Evolutionary conservation across 2,888 invertebrate genomes (phyloP).

Genomic region (Zaprionus lineosus): DNA sequence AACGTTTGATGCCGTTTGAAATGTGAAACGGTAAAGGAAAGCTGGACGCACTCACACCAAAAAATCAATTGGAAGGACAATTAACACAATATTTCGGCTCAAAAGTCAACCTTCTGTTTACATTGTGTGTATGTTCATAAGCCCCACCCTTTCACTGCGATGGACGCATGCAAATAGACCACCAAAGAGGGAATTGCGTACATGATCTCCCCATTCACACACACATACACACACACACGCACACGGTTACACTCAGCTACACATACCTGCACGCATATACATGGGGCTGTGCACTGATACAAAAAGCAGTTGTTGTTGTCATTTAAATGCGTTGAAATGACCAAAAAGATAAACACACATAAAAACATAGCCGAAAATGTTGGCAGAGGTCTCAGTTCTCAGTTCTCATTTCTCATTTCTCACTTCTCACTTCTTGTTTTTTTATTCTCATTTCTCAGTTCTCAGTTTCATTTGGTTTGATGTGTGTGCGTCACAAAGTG

Average conservation of each 20-base stretch:
- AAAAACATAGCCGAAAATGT: conserved; percentile 52
- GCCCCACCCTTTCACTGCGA: conserved; percentile 18
- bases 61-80: conserved; percentile 29
- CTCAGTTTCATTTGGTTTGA: conserved; percentile 40
- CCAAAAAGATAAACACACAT: conserved; percentile 65
- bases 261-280: too few relatives aligned
- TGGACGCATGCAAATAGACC: conserved; percentile 15
- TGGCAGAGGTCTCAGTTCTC: conserved; percentile 47
- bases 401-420: too few relatives aligned
- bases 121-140: conserved; percentile 19
- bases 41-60: too few relatives aligned
- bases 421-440: too few relatives aligned
- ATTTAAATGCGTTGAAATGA: conserved; percentile 73
- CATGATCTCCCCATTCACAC: conserved; percentile 15
- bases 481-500: conserved; percentile 59
- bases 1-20: too few relatives aligned
- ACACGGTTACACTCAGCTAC: neutral
- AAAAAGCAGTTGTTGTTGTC: conserved; percentile 35
- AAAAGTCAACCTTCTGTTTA: conserved; percentile 30
- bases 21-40: too few relatives aligned
- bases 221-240: neutral
- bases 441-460: conserved; percentile 50
- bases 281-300: too few relatives aligned
- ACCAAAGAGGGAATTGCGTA: conserved; percentile 10
- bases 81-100: conserved; percentile 33